These are phyloP conservation scores for Lophura swinhoii DNA, from an alignment of 2,797 vertebrate genomes.

Conservation along the genomic window DNA sequence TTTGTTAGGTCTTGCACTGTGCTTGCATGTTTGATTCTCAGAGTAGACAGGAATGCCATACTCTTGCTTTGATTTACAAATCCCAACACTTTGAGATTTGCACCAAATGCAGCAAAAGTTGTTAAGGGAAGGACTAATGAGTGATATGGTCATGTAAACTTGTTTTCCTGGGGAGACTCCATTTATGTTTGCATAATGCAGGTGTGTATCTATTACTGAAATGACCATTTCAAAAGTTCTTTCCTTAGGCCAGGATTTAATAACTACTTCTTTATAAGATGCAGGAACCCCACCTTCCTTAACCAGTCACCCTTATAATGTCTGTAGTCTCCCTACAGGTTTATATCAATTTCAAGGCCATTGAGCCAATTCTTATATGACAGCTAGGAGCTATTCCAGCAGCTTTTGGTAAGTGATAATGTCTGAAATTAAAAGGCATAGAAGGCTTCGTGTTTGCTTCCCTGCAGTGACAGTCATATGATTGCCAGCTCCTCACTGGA, in stretches of 20 bases:
- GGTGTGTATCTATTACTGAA: not conserved
- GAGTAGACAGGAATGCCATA: not conserved
- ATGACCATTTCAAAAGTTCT: not conserved
- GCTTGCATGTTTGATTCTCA: not conserved
- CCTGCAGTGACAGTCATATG: not conserved
- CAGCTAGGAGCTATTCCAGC: conserved; percentile 30
- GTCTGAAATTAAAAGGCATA: not conserved
- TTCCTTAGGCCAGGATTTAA: not conserved
- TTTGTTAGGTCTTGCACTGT: not conserved
- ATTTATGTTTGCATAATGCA: not conserved
- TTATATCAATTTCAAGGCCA: not conserved
- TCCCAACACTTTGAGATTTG: not conserved
- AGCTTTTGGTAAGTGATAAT: not conserved
- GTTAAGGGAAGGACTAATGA: not conserved
- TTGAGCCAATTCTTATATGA: not conserved
- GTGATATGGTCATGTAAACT: not conserved
- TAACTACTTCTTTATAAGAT: not conserved
- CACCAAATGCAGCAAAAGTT: not conserved
- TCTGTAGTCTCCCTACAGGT: not conserved
- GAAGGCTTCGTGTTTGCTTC: not conserved
- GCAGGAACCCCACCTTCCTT: not conserved
- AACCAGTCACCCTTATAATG: not conserved
- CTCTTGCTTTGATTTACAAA: not conserved
- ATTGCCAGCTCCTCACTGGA: not conserved
- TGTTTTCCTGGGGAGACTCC: not conserved